Evolutionary conservation across 2,888 invertebrate genomes (phyloP).

Genomic region (Philopedon plagiatum): DNA sequence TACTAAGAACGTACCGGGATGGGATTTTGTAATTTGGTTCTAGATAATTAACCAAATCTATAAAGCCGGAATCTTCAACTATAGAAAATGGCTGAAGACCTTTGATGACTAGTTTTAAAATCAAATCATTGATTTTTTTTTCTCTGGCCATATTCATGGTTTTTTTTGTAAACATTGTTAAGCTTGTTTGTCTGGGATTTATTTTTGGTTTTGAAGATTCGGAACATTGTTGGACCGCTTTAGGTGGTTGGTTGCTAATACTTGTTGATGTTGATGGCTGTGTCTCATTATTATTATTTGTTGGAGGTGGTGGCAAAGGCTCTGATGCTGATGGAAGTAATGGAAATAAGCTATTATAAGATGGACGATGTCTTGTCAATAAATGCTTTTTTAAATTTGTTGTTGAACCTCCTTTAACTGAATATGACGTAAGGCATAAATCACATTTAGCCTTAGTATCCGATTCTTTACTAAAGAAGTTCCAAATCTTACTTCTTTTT

Average conservation of each 20-base stretch:
- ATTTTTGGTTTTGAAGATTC: neutral
- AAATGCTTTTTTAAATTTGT: constrained; percentile 36
- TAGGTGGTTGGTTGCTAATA: neutral
- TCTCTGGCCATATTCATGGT: constrained; percentile 19
- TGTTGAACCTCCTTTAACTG: constrained; percentile 31
- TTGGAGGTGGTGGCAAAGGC: neutral
- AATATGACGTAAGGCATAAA: constrained; percentile 24
- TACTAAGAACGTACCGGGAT: constrained; percentile 37
- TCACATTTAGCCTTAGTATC: constrained; percentile 18
- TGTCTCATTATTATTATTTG: constrained; percentile 8
- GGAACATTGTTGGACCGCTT: neutral
- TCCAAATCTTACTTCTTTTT: constrained; percentile 2
- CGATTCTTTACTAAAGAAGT: neutral
- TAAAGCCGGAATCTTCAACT: constrained; percentile 41
- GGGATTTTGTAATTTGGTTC: constrained; percentile 38
- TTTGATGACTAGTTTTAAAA: constrained; percentile 40
- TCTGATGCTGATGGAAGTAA: neutral
- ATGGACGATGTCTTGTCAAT: constrained; percentile 15
- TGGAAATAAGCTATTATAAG: constrained; percentile 8
- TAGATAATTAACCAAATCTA: constrained; percentile 34
- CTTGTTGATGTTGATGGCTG: neutral
- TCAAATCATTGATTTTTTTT: constrained; percentile 36
- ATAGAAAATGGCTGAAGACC: constrained; percentile 47
- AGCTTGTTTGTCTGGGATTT: constrained; percentile 7
- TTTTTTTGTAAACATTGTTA: constrained; percentile 17